These are phyloP conservation scores for Dipodomys merriami DNA, from an alignment of 2,113 vertebrate species.

Conservation along the genomic window DNA sequence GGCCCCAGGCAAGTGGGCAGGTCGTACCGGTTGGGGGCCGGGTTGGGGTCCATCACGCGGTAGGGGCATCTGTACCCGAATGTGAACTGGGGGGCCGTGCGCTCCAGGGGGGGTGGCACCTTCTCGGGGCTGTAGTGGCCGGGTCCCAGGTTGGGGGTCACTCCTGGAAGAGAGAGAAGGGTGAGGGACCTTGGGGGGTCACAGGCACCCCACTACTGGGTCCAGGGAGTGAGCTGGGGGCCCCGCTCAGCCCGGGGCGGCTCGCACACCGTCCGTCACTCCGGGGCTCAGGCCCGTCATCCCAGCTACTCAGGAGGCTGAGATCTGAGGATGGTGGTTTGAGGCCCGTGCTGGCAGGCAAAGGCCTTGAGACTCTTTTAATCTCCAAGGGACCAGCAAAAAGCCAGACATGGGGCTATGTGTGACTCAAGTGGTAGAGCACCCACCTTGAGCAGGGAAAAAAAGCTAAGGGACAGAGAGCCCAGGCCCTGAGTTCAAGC, in stretches of 20 bases:
- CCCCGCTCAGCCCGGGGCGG: background rate
- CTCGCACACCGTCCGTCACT: background rate
- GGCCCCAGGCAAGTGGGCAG: constrained; percentile 64
- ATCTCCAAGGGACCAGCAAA: too few relatives aligned
- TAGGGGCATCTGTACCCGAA: constrained; percentile 69
- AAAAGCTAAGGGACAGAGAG: too few relatives aligned
- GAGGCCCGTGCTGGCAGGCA: too few relatives aligned
- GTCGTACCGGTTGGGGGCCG: constrained; percentile 71
- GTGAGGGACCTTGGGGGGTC: background rate
- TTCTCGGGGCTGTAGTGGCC: constrained; percentile 73
- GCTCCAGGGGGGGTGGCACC: constrained; percentile 58
- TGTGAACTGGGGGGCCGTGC: constrained; percentile 65
- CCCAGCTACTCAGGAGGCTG: too few relatives aligned
- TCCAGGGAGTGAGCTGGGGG: background rate
- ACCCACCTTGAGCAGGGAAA: too few relatives aligned
- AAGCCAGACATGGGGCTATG: too few relatives aligned
- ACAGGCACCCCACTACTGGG: too few relatives aligned
- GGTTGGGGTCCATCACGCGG: constrained; percentile 69
- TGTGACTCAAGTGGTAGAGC: too few relatives aligned
- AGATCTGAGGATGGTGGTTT: too few relatives aligned
- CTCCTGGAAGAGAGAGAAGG: constrained; percentile 37
- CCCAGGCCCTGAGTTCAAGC: too few relatives aligned
- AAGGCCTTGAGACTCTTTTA: too few relatives aligned
- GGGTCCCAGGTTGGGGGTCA: constrained; percentile 44
- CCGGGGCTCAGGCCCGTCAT: too few relatives aligned